A percentile compares a stretch with the other conserved stretches of the same genome.
Evolutionary conservation across 92 coral and sea anemone genomes (phyloP).

Genomic region (Epizoanthus illoricatus): DNA sequence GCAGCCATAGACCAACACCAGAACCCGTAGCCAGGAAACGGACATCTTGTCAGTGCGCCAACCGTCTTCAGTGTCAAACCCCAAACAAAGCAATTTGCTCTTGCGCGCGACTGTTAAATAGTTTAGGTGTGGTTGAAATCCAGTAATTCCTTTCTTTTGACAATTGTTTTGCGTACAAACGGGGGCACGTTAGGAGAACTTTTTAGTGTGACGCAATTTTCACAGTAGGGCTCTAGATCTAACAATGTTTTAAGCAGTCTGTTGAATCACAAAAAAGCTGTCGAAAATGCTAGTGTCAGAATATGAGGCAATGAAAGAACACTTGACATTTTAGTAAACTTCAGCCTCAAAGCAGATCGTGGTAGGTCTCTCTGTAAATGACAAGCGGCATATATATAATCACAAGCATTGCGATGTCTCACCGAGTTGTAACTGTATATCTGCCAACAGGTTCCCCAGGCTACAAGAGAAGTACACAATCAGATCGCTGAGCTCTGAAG

Average conservation of each 20-base stretch:
- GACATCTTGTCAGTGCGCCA: conserved; percentile 12
- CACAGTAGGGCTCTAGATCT: neutral
- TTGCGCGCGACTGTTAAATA: conserved; percentile 6
- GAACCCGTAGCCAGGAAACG: neutral
- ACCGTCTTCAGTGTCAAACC: neutral
- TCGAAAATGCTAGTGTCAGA: conserved; percentile 1
- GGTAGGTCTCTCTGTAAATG: conserved; percentile 4
- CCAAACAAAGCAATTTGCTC: neutral
- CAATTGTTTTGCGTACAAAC: neutral
- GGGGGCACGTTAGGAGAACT: neutral
- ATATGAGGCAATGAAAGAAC: conserved; percentile 2
- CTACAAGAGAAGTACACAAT: neutral
- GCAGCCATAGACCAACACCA: neutral
- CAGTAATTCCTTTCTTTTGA: conserved; percentile 19
- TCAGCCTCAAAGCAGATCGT: neutral
- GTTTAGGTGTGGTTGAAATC: conserved; percentile 35
- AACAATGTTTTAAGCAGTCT: neutral
- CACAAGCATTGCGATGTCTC: conserved; percentile 1
- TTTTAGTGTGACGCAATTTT: neutral
- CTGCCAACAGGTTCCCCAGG: neutral
- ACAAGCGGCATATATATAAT: conserved; percentile 11
- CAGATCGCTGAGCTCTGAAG: neutral
- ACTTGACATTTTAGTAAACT: neutral
- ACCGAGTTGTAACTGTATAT: conserved; percentile 33
- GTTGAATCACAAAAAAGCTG: neutral